phyloP scores from a whole-genome alignment of 1,140 invertebrate genomes.

The Calliopsis andreniformis region DNA sequence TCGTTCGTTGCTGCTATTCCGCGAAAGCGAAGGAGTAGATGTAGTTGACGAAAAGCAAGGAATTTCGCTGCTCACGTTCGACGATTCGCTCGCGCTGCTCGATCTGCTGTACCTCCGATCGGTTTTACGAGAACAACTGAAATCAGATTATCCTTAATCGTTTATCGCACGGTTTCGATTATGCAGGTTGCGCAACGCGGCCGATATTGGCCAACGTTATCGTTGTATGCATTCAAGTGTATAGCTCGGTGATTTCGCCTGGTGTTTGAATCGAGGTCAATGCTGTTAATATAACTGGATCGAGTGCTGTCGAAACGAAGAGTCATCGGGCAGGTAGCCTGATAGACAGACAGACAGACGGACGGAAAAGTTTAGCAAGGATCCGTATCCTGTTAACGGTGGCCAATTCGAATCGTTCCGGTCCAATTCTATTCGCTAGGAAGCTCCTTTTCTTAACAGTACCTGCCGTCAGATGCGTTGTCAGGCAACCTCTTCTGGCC shows the following conservation, averaged over 20 bases:
- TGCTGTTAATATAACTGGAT: too few relatives aligned
- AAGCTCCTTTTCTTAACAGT: too few relatives aligned
- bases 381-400: too few relatives aligned
- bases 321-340: too few relatives aligned
- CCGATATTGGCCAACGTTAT: background rate
- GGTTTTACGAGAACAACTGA: constrained; percentile 73
- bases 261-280: too few relatives aligned
- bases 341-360: too few relatives aligned
- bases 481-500: constrained; percentile 72
- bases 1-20: constrained; percentile 77
- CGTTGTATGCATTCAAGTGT: too few relatives aligned
- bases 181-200: background rate
- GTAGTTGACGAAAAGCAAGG: constrained; percentile 78
- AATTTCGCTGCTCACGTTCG: constrained; percentile 79
- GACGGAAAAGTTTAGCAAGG: too few relatives aligned
- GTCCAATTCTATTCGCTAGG: too few relatives aligned
- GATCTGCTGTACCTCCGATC: constrained; percentile 77
- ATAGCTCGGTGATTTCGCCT: background rate
- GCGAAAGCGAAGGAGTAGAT: constrained; percentile 77
- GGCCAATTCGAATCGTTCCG: too few relatives aligned
- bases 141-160: constrained; percentile 35
- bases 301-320: too few relatives aligned
- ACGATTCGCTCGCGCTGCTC: constrained; percentile 79
- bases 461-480: constrained; percentile 72
- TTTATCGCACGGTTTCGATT: background rate